A percentile compares a stretch with the other conserved stretches of the same genome.
These are phyloP conservation scores for Apostichopus parvimensis DNA, from an alignment of 35 echinoderm and acorn worm species.

Conservation along the genomic window DNA sequence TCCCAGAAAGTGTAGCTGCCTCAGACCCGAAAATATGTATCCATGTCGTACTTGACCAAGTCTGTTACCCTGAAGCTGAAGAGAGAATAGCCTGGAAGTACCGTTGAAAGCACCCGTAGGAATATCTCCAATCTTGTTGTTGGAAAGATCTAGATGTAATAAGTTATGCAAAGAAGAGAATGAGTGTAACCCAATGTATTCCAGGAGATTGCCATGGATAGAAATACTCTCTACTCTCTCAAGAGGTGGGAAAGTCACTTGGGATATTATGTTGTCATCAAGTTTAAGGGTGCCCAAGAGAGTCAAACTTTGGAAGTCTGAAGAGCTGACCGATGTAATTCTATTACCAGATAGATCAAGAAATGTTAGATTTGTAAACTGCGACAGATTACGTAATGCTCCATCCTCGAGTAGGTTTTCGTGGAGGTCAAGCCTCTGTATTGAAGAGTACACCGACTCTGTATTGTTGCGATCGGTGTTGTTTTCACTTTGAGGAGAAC, in stretches of 20 bases:
- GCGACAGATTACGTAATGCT: background rate
- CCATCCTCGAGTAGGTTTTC: background rate
- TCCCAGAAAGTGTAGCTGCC: constrained; percentile 17
- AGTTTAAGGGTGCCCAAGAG: constrained; percentile 50
- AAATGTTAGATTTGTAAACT: constrained; percentile 5
- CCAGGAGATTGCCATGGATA: background rate
- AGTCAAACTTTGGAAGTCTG: constrained; percentile 36
- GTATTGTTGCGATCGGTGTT: too few species aligned
- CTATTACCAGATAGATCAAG: constrained; percentile 57
- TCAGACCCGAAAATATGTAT: constrained; percentile 48
- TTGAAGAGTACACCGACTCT: background rate
- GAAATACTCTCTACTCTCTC: background rate
- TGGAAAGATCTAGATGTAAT: background rate
- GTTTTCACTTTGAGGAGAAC: too few species aligned
- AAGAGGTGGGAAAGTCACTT: background rate
- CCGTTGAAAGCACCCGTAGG: background rate
- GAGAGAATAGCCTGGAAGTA: background rate
- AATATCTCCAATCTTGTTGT: background rate
- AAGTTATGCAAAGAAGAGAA: background rate
- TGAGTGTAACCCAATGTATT: background rate
- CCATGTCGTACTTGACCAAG: background rate
- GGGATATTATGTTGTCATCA: constrained; percentile 58
- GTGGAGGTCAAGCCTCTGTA: background rate
- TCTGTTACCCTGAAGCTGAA: constrained; percentile 36
- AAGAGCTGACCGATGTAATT: constrained; percentile 21